Evolutionary conservation across 1,140 invertebrate species (phyloP).

Genomic region (Brachionus plicatilis): DNA sequence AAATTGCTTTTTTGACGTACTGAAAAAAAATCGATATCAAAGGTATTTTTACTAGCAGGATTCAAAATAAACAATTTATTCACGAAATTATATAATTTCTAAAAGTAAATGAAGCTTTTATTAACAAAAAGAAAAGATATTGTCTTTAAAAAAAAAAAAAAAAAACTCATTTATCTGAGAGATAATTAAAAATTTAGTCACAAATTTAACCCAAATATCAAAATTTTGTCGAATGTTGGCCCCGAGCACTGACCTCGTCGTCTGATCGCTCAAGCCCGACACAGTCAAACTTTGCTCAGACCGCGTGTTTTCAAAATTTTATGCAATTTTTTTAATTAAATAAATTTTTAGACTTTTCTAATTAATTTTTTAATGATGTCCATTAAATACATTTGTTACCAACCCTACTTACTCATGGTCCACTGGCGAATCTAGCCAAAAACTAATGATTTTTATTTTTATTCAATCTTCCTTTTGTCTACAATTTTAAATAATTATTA

Average conservation of each 20-base stretch:
- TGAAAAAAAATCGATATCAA: conserved; percentile 7
- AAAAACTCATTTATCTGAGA: neutral
- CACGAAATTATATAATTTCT: neutral
- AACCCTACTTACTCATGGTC: too few relatives aligned
- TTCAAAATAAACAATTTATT: neutral
- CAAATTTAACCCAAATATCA: neutral
- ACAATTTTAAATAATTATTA: too few relatives aligned
- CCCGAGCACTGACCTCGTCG: neutral
- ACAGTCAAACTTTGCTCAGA: neutral
- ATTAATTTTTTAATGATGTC: neutral
- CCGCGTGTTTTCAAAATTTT: neutral
- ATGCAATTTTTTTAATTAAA: neutral
- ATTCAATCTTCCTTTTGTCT: neutral
- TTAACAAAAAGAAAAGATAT: neutral
- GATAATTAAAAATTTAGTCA: neutral
- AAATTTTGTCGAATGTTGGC: neutral
- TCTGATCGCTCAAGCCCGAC: neutral
- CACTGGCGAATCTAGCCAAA: neutral
- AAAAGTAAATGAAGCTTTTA: neutral
- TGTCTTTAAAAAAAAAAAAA: neutral
- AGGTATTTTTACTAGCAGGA: neutral
- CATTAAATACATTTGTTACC: neutral
- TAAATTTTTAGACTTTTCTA: neutral
- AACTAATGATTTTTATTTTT: neutral
- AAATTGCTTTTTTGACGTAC: neutral